phyloP scores from a whole-genome alignment of 2,113 vertebrate genomes.

The Chelonoidis abingdonii region DNA sequence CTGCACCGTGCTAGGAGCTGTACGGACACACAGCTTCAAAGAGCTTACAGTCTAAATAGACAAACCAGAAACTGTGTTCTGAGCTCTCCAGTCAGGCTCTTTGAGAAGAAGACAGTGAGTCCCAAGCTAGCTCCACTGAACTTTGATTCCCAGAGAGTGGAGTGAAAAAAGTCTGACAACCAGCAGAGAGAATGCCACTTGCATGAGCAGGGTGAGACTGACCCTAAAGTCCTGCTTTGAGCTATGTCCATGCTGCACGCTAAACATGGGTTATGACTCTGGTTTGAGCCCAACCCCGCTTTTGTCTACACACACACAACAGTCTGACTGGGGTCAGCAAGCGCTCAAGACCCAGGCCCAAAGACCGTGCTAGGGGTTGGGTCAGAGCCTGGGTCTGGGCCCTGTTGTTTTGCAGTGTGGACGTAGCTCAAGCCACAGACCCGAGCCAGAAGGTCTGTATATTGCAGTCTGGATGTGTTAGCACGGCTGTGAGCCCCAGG shows the following conservation, averaged over 20 bases:
- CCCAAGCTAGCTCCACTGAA: not conserved
- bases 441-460: not conserved
- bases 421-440: not conserved
- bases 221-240: no score
- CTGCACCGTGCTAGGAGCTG: no score
- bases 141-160: not conserved
- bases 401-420: not conserved
- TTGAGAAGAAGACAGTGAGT: not conserved
- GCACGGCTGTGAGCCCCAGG: no score
- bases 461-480: not conserved
- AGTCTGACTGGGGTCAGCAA: not conserved
- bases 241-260: not conserved
- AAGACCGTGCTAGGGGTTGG: not conserved
- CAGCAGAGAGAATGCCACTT: not conserved
- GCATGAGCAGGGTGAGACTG: not conserved
- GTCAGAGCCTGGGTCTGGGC: no score
- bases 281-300: not conserved
- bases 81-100: not conserved
- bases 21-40: not conserved
- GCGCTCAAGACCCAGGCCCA: not conserved
- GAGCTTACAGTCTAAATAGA: not conserved
- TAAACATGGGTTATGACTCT: not conserved
- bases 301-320: not conserved
- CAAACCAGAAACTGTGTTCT: not conserved
- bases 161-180: not conserved